Evolutionary conservation across 1,140 invertebrate genomes (phyloP).

Genomic region (Drosophila tropicalis): DNA sequence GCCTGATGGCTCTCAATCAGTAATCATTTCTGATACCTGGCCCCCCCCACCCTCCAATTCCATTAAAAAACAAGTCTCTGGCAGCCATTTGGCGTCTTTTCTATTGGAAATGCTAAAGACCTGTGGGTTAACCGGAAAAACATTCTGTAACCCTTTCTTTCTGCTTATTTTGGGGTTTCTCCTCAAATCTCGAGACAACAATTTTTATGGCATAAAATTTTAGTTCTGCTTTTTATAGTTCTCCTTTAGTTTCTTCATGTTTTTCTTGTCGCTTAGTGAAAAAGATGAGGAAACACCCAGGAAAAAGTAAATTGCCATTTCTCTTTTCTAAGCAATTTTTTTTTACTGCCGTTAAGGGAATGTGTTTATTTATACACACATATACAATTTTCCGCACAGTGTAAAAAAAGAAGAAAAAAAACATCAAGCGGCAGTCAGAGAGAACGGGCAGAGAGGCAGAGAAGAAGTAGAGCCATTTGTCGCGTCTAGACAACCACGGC

Average conservation of each 20-base stretch:
- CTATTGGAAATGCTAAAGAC: background rate
- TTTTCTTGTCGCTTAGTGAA: conserved; percentile 1
- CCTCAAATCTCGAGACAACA: background rate
- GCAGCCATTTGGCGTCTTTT: background rate
- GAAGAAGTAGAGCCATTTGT: background rate
- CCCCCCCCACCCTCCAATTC: background rate
- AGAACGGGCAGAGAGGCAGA: background rate
- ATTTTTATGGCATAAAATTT: conserved; percentile 6
- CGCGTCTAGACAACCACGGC: background rate
- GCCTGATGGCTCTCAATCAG: background rate
- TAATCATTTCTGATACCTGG: background rate
- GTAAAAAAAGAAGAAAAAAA: background rate
- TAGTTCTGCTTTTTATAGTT: conserved; percentile 9
- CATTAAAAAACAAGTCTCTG: background rate
- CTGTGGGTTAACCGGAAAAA: background rate
- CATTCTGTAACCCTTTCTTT: background rate
- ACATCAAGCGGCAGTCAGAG: background rate
- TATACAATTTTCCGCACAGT: background rate
- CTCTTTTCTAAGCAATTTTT: conserved; percentile 4
- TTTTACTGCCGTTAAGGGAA: conserved; percentile 8
- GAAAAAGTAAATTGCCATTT: conserved; percentile 12
- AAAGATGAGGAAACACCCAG: background rate
- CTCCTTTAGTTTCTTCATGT: background rate
- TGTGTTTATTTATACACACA: conserved; percentile 6
- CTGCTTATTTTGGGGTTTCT: background rate